Evolutionary conservation across 2,797 vertebrate genomes (phyloP), one percentile per base, ranked within the genome.

Genomic region (Carapus acus): DNA sequence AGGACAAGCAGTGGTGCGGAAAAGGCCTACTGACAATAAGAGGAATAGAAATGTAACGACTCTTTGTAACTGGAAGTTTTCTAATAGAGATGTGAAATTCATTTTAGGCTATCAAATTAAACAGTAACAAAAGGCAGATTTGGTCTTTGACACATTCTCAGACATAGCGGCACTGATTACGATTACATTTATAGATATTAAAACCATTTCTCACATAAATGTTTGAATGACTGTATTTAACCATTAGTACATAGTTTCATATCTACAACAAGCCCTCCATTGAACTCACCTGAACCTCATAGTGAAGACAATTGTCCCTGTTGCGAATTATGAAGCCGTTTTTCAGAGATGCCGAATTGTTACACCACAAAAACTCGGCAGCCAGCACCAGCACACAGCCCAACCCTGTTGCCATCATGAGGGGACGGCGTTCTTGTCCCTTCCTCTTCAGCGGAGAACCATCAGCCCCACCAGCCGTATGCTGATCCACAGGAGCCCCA

Each of bases 301-400:
- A 44, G 81, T 83, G 83, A 96, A 95, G 52, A 96, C 88, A 45
- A 90, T 72, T 20, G 88, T 85, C 11, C 81, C 83, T 0, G 83
- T 93, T 95, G 40, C 83, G 91, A 73, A 97, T 95, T 65, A 91
- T 71, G 15, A 96, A 98, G 34, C 94, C 93, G 0, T 92, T 92
- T 21, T 85, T 85, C 11, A 96, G 83, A n/a, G 93, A 94, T 4
- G 84, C 82, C 0, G 86, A 92, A 68, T 98, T 95, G 79, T 94
- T 94, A 83, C 91, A 93, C 94, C 94, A 97, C 19, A 94, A 86
- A 3, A 91, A 83, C 16, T 93, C 89, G 0, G 92, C 88, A 0
- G 88, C 83, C 22, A 94, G 77, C 61, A 95, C 87, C 36, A 95
- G 69, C 17, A 89, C 6, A 38, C 87, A 78, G n/a, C 91, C 91